Evolutionary conservation across 1,140 invertebrate species (phyloP), one percentile per base, ranked within the genome.

Genomic region (Eueides isabella): DNA sequence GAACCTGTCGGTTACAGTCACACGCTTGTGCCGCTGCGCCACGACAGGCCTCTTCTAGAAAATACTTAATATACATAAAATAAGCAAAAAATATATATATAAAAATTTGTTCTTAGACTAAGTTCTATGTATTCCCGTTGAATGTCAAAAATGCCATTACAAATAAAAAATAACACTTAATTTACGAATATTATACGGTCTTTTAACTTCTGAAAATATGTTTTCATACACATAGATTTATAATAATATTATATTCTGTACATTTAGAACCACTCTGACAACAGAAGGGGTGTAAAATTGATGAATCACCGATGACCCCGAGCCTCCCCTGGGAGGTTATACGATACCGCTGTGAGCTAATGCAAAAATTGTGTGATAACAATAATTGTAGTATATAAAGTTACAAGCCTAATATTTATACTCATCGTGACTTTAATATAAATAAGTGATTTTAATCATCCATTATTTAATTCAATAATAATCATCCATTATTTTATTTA

Each of bases 231-330:
- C 9, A 38, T 38, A n/a, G 12, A 38, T 38, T 38, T 16, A 38
- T 44, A 44, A 44, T 19, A 19, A 44, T 44, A 44, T 44, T 19
- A 44, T 44, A n/a, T 38, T 26, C 67, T 41, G 41, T 61, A 62
- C 33, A 38, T 62, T 61, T 35, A 38, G 11, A n/a, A 26, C 2
- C 48, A 67, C 14, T 48, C 55, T 62, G 55, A 74, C 31, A 63
- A 62, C 35, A 69, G 33, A 33, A 62, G 71, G 71, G 62, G 69
- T 44, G 69, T 63, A 61, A 68, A 75, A 75, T 71, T 75, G 74
- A 75, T 75, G 74, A 75, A 75, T 75, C 69, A 75, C 67, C 66
- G 65, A 64, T 68, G 69, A 75, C 74, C 74, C 68, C 23, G n/a
- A 14, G 33, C 61, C 33, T 28, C 74, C 55, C 63, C 28, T 41